Evolutionary conservation across 2,797 vertebrate genomes (phyloP).

Genomic region (Hydrophis major): DNA sequence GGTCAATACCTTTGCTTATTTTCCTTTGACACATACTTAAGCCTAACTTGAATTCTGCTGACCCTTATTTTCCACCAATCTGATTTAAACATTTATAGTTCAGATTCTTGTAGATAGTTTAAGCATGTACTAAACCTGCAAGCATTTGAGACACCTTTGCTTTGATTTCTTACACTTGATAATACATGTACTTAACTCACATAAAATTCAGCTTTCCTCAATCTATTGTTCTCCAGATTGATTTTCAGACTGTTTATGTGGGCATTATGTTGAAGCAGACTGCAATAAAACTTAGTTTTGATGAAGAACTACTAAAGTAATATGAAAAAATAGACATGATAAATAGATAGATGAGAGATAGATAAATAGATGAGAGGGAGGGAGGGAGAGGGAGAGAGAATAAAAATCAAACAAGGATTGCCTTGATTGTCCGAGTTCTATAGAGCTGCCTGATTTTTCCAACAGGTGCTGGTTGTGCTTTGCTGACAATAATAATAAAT

Average conservation of each 20-base stretch:
- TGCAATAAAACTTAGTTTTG: neutral
- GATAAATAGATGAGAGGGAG: too few relatives aligned
- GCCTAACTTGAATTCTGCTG: neutral
- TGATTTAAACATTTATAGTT: neutral
- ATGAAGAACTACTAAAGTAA: neutral
- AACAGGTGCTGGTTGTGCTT: too few relatives aligned
- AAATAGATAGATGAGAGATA: too few relatives aligned
- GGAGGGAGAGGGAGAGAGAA: too few relatives aligned
- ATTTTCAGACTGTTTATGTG: neutral
- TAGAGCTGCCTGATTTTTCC: neutral
- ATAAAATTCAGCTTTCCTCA: neutral
- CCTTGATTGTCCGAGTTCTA: too few relatives aligned
- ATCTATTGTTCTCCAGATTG: neutral
- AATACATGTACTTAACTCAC: neutral
- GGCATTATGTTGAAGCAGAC: neutral
- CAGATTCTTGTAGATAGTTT: neutral
- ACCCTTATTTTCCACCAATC: neutral
- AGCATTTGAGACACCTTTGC: neutral
- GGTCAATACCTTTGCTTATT: neutral
- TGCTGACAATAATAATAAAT: neutral
- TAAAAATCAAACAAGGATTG: too few relatives aligned
- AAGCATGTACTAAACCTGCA: neutral
- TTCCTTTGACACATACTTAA: neutral
- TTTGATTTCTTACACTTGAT: neutral
- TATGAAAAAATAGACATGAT: neutral